Evolutionary conservation across 2,113 vertebrate species (phyloP).

Genomic region (Cottus gobio): DNA sequence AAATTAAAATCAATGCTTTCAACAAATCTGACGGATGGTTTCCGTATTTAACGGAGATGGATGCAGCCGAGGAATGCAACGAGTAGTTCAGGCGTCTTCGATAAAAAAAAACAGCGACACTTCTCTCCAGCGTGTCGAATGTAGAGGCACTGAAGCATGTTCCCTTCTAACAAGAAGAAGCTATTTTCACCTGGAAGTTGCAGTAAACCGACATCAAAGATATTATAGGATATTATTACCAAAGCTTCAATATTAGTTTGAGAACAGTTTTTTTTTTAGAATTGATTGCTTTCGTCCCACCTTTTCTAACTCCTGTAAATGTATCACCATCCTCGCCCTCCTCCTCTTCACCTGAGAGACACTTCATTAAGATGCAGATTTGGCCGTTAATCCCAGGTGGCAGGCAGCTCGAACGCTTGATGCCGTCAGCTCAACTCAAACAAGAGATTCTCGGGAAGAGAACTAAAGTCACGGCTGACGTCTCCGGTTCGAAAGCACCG

Average conservation of each 20-base stretch:
- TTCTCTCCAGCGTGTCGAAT: background rate
- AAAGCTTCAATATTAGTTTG: background rate
- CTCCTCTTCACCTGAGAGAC: conserved; percentile 1
- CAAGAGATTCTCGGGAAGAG: conserved; percentile 5
- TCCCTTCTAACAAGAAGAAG: background rate
- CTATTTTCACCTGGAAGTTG: background rate
- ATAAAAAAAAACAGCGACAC: background rate
- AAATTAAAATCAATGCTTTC: background rate
- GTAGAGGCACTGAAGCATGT: background rate
- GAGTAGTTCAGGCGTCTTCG: background rate
- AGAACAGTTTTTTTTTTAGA: background rate
- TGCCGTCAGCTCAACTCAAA: conserved; percentile 28
- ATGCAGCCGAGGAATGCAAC: background rate
- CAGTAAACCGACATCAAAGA: background rate
- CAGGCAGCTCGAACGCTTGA: conserved; percentile 20
- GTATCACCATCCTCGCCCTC: background rate
- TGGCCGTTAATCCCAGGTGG: conserved; percentile 50
- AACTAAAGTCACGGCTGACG: background rate
- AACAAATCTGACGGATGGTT: background rate
- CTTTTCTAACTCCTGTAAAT: background rate
- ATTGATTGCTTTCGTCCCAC: background rate
- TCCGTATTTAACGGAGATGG: background rate
- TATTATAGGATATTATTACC: background rate
- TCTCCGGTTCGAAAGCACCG: conserved; percentile 20
- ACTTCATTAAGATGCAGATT: conserved; percentile 22